phyloP scores from a whole-genome alignment of 2,888 invertebrate species.

The Meiosimyza platycephala region DNA sequence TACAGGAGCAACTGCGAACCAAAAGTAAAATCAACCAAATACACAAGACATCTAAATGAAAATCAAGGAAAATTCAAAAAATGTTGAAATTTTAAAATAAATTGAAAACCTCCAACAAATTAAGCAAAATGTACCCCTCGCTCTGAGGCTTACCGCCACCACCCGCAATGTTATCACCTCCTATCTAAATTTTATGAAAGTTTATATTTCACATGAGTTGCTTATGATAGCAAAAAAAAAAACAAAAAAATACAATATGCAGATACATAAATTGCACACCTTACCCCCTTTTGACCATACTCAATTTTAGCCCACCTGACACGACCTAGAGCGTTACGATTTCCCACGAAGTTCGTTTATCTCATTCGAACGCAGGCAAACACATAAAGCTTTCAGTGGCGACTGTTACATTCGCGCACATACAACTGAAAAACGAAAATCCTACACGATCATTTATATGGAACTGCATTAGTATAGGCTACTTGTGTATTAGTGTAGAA shows the following conservation, averaged over 20 bases:
- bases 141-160: not conserved
- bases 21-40: too few relatives aligned
- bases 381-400: too few relatives aligned
- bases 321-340: slow-evolving; percentile 29
- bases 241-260: not conserved
- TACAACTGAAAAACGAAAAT: too few relatives aligned
- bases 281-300: too few relatives aligned
- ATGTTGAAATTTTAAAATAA: too few relatives aligned
- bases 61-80: too few relatives aligned
- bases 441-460: not conserved
- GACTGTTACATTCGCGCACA: not conserved
- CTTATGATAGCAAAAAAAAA: slow-evolving; percentile 41
- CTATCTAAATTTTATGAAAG: slow-evolving; percentile 41
- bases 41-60: too few relatives aligned
- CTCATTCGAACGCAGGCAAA: slow-evolving; percentile 3
- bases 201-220: slow-evolving; percentile 51
- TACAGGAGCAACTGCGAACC: slow-evolving; percentile 7
- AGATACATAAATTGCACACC: too few relatives aligned
- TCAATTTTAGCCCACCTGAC: not conserved
- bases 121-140: not conserved
- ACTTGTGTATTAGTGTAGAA: slow-evolving; percentile 50
- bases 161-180: too few relatives aligned
- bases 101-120: too few relatives aligned
- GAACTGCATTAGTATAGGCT: slow-evolving; percentile 31
- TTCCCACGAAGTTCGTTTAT: not conserved